Evolutionary conservation across 2,888 invertebrate species (phyloP).

Genomic region (Frankliniella fusca): DNA sequence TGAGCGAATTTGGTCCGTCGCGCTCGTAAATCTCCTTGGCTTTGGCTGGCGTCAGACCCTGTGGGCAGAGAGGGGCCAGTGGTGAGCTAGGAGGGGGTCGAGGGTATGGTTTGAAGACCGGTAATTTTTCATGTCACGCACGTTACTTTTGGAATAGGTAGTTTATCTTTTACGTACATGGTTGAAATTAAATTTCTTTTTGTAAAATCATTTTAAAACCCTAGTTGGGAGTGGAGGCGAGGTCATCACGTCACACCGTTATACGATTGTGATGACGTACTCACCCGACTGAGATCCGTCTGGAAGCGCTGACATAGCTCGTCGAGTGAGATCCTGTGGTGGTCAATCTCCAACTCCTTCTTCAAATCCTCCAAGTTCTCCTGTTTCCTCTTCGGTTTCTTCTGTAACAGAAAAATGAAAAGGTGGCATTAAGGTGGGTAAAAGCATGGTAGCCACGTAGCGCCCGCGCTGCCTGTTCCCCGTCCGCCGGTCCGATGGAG

Average conservation of each 20-base stretch:
- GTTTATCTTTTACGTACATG: too few species aligned
- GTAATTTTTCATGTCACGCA: too few species aligned
- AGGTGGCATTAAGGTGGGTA: constrained; percentile 6
- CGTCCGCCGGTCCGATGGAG: neutral
- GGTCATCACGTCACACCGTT: too few species aligned
- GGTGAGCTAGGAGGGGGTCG: too few species aligned
- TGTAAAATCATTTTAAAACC: too few species aligned
- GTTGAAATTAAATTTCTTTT: too few species aligned
- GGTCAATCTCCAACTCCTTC: constrained; percentile 56
- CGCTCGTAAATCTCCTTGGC: constrained; percentile 56
- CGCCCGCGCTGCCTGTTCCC: constrained; percentile 14
- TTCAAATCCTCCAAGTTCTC: constrained; percentile 51
- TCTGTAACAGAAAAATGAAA: constrained; percentile 23
- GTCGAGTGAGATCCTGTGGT: constrained; percentile 51
- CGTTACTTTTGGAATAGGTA: too few species aligned
- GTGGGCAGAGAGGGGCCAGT: neutral
- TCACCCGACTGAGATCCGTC: constrained; percentile 44
- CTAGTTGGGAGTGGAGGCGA: too few species aligned
- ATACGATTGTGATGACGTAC: neutral
- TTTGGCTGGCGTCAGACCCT: constrained; percentile 58
- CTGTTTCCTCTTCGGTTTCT: constrained; percentile 3
- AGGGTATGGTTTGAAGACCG: too few species aligned
- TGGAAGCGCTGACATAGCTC: constrained; percentile 46
- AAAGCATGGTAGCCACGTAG: too few species aligned
- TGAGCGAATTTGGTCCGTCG: constrained; percentile 67